Conservation (phyloP, 2,797 vertebrate genomes). For the Pipistrellus kuhlii region DNA sequence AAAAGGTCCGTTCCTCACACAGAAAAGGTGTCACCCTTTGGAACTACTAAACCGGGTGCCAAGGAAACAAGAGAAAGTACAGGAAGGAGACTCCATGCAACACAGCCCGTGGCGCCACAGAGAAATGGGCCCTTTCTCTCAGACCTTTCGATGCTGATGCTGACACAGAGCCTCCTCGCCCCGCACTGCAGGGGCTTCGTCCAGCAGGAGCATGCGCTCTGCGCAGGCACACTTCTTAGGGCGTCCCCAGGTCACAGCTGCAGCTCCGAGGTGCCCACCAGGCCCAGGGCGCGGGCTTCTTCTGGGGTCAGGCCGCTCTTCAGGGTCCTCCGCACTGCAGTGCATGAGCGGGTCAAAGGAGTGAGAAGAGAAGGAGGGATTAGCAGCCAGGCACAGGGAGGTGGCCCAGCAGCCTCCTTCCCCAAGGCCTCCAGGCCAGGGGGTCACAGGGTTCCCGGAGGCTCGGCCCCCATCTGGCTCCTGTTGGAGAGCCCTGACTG, state of each 20-base stretch:
- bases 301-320: constrained; percentile 96
- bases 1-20: constrained; percentile 79
- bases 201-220: background rate
- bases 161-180: background rate
- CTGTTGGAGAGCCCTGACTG: background rate
- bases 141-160: constrained; percentile 24
- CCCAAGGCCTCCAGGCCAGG: background rate
- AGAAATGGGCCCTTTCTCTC: constrained; percentile 60
- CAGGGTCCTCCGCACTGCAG: constrained; percentile 95
- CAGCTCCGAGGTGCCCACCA: constrained; percentile 95
- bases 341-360: background rate
- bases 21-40: constrained; percentile 81
- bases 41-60: constrained; percentile 81
- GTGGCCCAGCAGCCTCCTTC: accelerated
- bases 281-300: constrained; percentile 96
- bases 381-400: background rate
- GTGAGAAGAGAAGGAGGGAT: constrained; percentile 54
- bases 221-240: constrained; percentile 26
- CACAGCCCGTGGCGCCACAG: constrained; percentile 53
- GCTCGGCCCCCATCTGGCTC: background rate
- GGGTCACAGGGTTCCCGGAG: background rate
- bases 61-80: constrained; percentile 78
- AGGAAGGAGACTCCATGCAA: constrained; percentile 55
- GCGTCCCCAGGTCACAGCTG: constrained; percentile 91
- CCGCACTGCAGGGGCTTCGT: background rate